Base-by-base conservation (phyloP, 2,888 invertebrate genomes). In the Synanthedon andrenaeformis region DNA sequence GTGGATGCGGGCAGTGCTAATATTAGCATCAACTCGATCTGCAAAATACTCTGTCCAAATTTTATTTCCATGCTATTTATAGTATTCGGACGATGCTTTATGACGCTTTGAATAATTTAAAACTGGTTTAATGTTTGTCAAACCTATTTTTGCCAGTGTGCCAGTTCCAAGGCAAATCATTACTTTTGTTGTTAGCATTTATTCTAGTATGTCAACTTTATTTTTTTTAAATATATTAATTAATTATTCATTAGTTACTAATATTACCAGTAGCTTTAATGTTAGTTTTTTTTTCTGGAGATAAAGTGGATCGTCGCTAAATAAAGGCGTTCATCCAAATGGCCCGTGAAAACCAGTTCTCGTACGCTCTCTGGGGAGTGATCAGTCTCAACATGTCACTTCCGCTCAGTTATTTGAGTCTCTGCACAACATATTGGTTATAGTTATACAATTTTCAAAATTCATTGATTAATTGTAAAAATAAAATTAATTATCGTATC, bases 391-490 rank as follows among this genome's bases (percentile, higher is more conserved):
- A 83, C 55, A 83, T 85, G 83, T 75, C 80, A 2, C 59, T 85
- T 4, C 85, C 85, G 5, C 69, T 86, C 1, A 80, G 75, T 56
- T 85, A 80, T 58, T 65, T 73, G 42, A 79, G 79, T 54, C 65
- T 84, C 2, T 84, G 84, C 58, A 76, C 81, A 1, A 82, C 84
- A 0, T 85, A 84, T 52, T 85, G 0, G 77, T 86, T 42, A 84
- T 86, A 51, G 70, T 80, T 17, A 75, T 84, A 61, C 85, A 85
- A 58, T 84, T 84, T 57, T 79, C 82, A 0, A 84, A 85, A 59
- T 79, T 83, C 60, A 70, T 85, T 41, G 83, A 82, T 57, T 82
- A 65, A 64, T 12, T 13, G 3, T 45, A 35, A 35, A 10, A 35
- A 35, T 35, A 8, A 10, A n/a, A n/a, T n/a, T n/a, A n/a, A n/a